Evolutionary conservation across 2,797 vertebrate genomes (phyloP).

Genomic region (Podarcis siculus): DNA sequence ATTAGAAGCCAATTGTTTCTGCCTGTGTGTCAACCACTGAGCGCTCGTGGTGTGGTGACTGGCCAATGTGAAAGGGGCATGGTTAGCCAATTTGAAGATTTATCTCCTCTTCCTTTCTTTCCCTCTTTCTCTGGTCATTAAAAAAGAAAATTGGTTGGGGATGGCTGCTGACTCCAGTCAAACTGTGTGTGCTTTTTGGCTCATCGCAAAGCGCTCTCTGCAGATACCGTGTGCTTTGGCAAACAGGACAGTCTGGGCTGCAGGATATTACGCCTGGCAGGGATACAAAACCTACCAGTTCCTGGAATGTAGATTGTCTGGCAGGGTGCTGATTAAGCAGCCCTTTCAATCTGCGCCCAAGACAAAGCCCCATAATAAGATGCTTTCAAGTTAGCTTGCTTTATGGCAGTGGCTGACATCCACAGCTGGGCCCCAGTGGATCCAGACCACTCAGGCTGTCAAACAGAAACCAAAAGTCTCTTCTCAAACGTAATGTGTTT

Average conservation of each 20-base stretch:
- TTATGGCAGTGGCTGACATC: conserved; percentile 12
- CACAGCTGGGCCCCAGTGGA: background rate
- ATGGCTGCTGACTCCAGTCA: conserved; percentile 49
- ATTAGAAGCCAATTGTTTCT: conserved; percentile 3
- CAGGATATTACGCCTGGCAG: conserved; percentile 75
- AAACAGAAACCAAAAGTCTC: conserved; percentile 11
- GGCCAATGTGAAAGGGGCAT: background rate
- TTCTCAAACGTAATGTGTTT: background rate
- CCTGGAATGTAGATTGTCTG: conserved; percentile 78
- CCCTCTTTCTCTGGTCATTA: background rate
- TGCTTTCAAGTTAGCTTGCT: conserved; percentile 24
- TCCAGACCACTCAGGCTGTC: background rate
- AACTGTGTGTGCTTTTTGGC: conserved; percentile 68
- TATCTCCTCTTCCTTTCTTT: conserved; percentile 7
- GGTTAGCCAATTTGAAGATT: conserved; percentile 30
- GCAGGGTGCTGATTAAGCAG: conserved; percentile 73
- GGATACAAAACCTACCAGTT: conserved; percentile 71
- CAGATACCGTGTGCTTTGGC: conserved; percentile 82
- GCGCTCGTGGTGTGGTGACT: background rate
- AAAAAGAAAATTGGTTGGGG: conserved; percentile 37
- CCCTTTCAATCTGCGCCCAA: conserved; percentile 48
- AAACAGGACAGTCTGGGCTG: conserved; percentile 72
- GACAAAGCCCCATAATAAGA: conserved; percentile 1
- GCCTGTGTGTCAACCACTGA: background rate
- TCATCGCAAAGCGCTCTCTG: conserved; percentile 55